Percentiles rank a stretch among this genome's conserved stretches.
Conservation (phyloP, 2,888 invertebrate genomes). For the Philhelius pedissequus region DNA sequence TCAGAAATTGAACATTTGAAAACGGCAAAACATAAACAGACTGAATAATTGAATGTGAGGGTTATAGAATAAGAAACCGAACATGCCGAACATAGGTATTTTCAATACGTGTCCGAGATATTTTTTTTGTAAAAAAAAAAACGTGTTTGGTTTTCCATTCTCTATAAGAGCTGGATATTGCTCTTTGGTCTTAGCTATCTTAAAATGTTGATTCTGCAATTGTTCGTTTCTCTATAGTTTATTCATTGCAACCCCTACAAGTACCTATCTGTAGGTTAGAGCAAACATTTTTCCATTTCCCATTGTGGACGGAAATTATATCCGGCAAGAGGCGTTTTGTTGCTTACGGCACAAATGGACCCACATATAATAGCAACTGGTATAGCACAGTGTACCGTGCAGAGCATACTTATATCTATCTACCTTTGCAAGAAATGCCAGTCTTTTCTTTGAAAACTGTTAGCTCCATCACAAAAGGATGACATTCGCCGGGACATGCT, state of each 20-base stretch:
- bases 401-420: conserved; percentile 11
- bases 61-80: background rate
- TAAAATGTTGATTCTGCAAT: conserved; percentile 67
- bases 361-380: conserved; percentile 59
- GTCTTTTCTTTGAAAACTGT: conserved; percentile 53
- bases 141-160: conserved; percentile 60
- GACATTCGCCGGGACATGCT: conserved; percentile 48
- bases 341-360: conserved; percentile 68
- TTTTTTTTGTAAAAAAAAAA: conserved; percentile 26
- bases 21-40: conserved; percentile 4
- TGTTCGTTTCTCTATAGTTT: conserved; percentile 62
- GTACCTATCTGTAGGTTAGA: conserved; percentile 66
- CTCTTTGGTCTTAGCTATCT: conserved; percentile 48
- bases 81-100: conserved; percentile 32
- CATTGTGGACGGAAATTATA: conserved; percentile 68
- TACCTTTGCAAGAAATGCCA: conserved; percentile 46
- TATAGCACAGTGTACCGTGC: conserved; percentile 27
- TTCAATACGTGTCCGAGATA: conserved; percentile 50
- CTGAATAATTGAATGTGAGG: background rate
- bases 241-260: conserved; percentile 68
- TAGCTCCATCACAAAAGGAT: conserved; percentile 57
- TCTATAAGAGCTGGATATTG: conserved; percentile 56
- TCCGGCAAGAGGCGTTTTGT: conserved; percentile 69
- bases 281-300: conserved; percentile 66
- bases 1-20: background rate